Evolutionary conservation across 1,140 invertebrate genomes (phyloP).

Genomic region (Aphidius ervi): DNA sequence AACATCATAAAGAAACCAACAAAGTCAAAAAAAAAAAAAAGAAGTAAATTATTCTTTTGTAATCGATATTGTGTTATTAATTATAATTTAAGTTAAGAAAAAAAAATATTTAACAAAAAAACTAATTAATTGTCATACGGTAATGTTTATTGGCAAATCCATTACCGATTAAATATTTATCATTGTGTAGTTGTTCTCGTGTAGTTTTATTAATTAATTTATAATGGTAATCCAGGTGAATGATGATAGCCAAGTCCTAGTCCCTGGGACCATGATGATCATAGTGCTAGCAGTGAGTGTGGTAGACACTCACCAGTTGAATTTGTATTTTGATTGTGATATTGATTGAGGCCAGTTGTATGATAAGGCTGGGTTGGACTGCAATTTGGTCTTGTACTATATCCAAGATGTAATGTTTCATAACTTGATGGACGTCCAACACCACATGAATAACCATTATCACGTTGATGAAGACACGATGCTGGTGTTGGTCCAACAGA

Average conservation of each 20-base stretch:
- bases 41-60: too few species aligned
- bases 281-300: constrained; percentile 56
- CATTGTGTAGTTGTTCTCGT: background rate
- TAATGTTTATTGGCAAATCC: constrained; percentile 14
- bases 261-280: constrained; percentile 51
- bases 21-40: too few species aligned
- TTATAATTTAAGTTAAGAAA: too few species aligned
- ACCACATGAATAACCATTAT: constrained; percentile 62
- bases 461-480: constrained; percentile 66
- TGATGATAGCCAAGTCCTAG: constrained; percentile 42
- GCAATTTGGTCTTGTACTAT: constrained; percentile 61
- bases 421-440: constrained; percentile 59
- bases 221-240: constrained; percentile 25
- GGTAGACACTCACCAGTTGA: constrained; percentile 60
- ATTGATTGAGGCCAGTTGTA: constrained; percentile 58
- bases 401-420: constrained; percentile 65
- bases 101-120: too few species aligned
- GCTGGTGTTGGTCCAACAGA: constrained; percentile 55
- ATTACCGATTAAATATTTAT: constrained; percentile 22
- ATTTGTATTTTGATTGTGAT: constrained; percentile 56
- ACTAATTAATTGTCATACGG: background rate
- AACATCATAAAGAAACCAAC: too few species aligned
- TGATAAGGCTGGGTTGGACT: constrained; percentile 66
- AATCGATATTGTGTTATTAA: too few species aligned
- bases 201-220: constrained; percentile 10